Evolutionary conservation across 2,113 vertebrate genomes (phyloP).

Genomic region (Lagopus muta): DNA sequence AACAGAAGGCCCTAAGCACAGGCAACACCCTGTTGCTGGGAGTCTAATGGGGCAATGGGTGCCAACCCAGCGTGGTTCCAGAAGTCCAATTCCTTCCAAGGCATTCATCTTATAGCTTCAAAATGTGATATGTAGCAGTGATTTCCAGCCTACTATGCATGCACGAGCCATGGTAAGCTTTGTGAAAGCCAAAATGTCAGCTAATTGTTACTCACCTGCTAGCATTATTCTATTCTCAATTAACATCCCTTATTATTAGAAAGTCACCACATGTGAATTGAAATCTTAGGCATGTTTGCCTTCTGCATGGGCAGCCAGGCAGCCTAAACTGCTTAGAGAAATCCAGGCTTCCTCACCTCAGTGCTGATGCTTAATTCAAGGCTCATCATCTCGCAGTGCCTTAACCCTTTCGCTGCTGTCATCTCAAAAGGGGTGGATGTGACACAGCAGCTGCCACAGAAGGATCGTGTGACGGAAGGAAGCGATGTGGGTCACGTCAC

Average conservation of each 20-base stretch:
- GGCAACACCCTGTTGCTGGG: rapidly evolving
- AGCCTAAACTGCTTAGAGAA: slow-evolving; percentile 8
- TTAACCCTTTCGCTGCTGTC: not conserved
- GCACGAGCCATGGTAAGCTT: not conserved
- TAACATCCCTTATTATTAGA: slow-evolving; percentile 48
- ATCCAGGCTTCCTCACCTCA: not conserved
- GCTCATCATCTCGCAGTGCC: rapidly evolving
- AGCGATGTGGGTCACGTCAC: not conserved
- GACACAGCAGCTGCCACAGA: not conserved
- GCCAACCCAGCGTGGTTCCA: not conserved
- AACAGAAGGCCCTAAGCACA: not conserved
- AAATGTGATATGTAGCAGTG: not conserved
- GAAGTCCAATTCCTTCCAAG: not conserved
- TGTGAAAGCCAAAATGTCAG: not conserved
- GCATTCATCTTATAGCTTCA: not conserved
- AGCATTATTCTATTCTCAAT: not conserved
- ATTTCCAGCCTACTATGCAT: not conserved
- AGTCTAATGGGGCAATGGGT: rapidly evolving
- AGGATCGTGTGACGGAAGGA: rapidly evolving
- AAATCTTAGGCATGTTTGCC: slow-evolving; percentile 20
- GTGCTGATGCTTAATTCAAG: not conserved
- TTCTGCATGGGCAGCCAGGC: slow-evolving; percentile 48
- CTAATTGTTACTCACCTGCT: slow-evolving; percentile 24
- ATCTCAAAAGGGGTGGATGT: not conserved
- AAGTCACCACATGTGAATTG: slow-evolving; percentile 4